Base-by-base conservation (phyloP, 2,888 invertebrate genomes). In the Papilio demoleus region DNA sequence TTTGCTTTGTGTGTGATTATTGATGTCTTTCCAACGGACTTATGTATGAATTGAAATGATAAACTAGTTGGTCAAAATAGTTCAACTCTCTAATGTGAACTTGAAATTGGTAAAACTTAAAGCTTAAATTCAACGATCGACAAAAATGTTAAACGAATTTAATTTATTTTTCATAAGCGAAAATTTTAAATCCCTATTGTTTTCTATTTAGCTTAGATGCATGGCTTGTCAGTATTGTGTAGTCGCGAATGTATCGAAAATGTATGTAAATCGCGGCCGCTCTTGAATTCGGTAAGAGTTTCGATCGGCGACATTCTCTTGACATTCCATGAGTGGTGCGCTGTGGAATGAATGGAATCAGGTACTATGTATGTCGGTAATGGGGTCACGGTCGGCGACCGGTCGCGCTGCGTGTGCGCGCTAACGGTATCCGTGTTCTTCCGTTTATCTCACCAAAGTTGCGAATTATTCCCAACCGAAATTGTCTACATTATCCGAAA, bases 341-440 rank as follows among this genome's bases (percentile, higher is more conserved):
- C 78, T 81, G 81, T 81, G 81, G 81, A 82, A 83, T 83, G 81
- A 82, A 84, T 81, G 79, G 83, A 78, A 76, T 73, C 75, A 72
- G 77, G 76, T 68, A 66, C 34, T 47, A 17, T 77, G 77, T 78
- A 80, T 82, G 85, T 87, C 83, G 85, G 84, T 85, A 88, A 89
- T 82, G 86, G 85, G 90, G 91, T 90, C 91, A 91, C 86, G 91
- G 90, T 79, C 88, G 84, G 76, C 77, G 59, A 61, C 60, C 68
- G 65, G 78, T 76, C 73, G 80, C 72, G 74, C 73, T 72, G 76
- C 74, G 70, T 73, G 75, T 74, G 71, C 67, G 66, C 72, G 66
- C 72, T 77, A 77, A 75, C 76, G 76, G 76, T 75, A 74, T 71
- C 53, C 42, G 71, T 72, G 68, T 72, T 72, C 71, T 76, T 75